These are phyloP conservation scores for Callospermophilus lateralis DNA, from an alignment of 2,113 vertebrate genomes.

Conservation along the genomic window DNA sequence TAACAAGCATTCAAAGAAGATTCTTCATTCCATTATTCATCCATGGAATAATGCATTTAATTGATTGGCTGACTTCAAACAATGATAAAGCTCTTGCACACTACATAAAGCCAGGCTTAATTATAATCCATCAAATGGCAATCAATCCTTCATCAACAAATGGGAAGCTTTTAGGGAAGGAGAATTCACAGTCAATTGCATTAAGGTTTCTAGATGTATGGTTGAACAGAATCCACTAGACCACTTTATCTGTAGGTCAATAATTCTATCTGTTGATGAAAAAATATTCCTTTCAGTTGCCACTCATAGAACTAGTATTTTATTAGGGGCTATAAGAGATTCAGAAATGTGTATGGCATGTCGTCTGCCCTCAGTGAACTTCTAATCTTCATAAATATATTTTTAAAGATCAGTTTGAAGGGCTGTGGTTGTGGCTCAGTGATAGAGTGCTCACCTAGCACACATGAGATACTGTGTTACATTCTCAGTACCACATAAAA, in stretches of 20 bases:
- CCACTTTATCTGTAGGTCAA: not conserved
- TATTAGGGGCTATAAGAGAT: not conserved
- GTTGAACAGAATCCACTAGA: not conserved
- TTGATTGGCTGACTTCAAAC: slow-evolving; percentile 28
- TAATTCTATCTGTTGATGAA: not conserved
- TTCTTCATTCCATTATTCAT: not conserved
- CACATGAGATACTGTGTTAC: too few relatives aligned
- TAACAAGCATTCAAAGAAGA: not conserved
- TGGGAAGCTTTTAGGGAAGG: not conserved
- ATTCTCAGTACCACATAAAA: too few relatives aligned
- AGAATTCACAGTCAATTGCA: not conserved
- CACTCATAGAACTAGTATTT: not conserved
- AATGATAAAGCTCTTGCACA: slow-evolving; percentile 7
- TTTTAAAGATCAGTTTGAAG: not conserved
- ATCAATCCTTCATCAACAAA: not conserved
- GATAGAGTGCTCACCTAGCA: too few relatives aligned
- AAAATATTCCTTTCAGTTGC: not conserved
- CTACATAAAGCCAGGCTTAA: slow-evolving; percentile 14
- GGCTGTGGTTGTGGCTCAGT: too few relatives aligned
- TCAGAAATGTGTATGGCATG: not conserved
- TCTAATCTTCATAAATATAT: not conserved
- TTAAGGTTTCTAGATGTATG: not conserved
- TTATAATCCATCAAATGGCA: slow-evolving; percentile 32
- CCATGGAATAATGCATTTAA: not conserved
- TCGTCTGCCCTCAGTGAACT: not conserved